Evolutionary conservation across 2,888 invertebrate genomes (phyloP), one percentile per base, ranked within the genome.

Genomic region (Stegophylla sp.): DNA sequence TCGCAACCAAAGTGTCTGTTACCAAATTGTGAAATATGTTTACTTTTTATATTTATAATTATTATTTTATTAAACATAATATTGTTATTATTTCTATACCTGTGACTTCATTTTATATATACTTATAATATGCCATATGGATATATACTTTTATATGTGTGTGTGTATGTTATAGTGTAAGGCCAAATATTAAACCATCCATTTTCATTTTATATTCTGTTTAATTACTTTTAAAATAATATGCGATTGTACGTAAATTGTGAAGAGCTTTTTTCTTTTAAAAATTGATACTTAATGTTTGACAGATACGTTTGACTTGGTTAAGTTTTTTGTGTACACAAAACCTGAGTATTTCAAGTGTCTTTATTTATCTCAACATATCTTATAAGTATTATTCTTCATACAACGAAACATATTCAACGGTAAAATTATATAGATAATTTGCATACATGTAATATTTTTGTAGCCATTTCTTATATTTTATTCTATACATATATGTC

Each of bases 1-100:
- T 71, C 67, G 67, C 79, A 79, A 79, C 79, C 79, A 69, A 71
- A 69, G 67, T 77, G 77, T 79, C 79, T 79, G 69, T 79, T 79
- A 79, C 69, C 69, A 71, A 71, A 79, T 69, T 45, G 59, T 69
- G 67, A 67, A 48, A 45, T 77, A 67, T n/a, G 34, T 77, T 69
- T 59, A 77, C 77, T 69, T 69, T 77, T 77, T 77, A 66, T 76
- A 76, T 43, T 75, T 64, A 74, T 75, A 53, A 76, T 64, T 56
- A 67, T 67, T 45, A 48, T 63, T 75, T 45, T 15, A 45, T 26
- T 61, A 45, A 26, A 26, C 34, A 28, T 75, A 51, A 64, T 75
- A 53, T 69, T 71, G 20, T 71, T 53, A 71, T 72, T 41, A 72
- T 75, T 61, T 45, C 26, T 64, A 53, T 53, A 66, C 75, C 75